These are phyloP conservation scores for Struthio camelus DNA, from an alignment of 2,113 vertebrate genomes.

Conservation along the genomic window DNA sequence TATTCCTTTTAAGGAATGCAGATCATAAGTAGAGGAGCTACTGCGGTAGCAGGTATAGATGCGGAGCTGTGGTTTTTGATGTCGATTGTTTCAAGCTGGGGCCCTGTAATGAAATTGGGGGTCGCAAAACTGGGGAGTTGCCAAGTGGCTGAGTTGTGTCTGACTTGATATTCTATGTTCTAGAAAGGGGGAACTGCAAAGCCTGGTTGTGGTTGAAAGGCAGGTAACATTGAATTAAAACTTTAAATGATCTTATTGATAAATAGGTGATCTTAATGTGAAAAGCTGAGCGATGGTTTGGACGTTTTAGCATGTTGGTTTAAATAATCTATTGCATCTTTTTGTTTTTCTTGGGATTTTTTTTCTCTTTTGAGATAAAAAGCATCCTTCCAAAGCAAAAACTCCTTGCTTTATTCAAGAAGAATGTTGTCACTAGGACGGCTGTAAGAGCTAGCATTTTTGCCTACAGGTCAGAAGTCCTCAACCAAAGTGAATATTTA, in stretches of 20 bases:
- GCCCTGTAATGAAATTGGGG: neutral
- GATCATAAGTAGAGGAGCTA: neutral
- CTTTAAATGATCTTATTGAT: neutral
- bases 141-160: neutral
- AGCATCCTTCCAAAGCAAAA: neutral
- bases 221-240: neutral
- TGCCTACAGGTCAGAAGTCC: constrained; percentile 10
- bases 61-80: neutral
- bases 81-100: neutral
- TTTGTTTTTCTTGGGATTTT: neutral
- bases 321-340: neutral
- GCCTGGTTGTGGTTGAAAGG: neutral
- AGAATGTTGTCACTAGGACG: neutral
- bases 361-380: neutral
- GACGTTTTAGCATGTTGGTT: neutral
- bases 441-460: neutral
- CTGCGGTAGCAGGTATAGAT: neutral
- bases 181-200: neutral
- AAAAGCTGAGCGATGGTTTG: neutral
- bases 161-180: neutral
- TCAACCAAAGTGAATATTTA: constrained; percentile 46
- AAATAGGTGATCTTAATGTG: neutral
- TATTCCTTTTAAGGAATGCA: neutral
- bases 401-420: neutral
- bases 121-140: neutral